These are phyloP conservation scores for Hyla sarda DNA, from an alignment of 2,113 vertebrate species.

Conservation along the genomic window DNA sequence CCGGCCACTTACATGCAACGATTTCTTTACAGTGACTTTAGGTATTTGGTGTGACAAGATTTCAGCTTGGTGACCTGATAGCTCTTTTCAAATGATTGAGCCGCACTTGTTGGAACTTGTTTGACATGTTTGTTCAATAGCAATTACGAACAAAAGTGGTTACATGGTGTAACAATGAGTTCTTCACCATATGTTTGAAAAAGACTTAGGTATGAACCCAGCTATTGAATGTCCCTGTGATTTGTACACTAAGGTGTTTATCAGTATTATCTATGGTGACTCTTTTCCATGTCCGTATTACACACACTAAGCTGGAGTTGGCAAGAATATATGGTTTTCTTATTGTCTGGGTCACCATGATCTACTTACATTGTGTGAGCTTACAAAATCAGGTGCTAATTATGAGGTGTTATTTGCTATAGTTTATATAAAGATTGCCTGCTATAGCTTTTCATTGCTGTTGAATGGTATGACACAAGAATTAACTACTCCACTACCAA, in stretches of 20 bases:
- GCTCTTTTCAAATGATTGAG: slow-evolving; percentile 69
- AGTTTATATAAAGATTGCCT: slow-evolving; percentile 32
- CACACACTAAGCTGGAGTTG: slow-evolving; percentile 23
- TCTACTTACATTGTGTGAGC: slow-evolving; percentile 61
- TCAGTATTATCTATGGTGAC: slow-evolving; percentile 32
- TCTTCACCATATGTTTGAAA: slow-evolving; percentile 64
- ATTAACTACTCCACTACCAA: background rate
- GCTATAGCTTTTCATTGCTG: slow-evolving; percentile 11
- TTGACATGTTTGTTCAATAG: slow-evolving; percentile 64
- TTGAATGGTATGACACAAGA: background rate
- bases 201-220: slow-evolving; percentile 56
- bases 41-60: slow-evolving; percentile 69
- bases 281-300: slow-evolving; percentile 21
- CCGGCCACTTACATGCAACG: slow-evolving; percentile 64
- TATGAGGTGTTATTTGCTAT: slow-evolving; percentile 58
- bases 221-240: slow-evolving; percentile 59
- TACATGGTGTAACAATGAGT: slow-evolving; percentile 59
- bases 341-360: slow-evolving; percentile 58
- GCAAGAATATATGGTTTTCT: slow-evolving; percentile 55
- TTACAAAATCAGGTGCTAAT: slow-evolving; percentile 46
- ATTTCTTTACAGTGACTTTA: slow-evolving; percentile 70
- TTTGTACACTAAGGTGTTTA: slow-evolving; percentile 60
- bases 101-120: slow-evolving; percentile 69
- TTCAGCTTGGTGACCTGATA: slow-evolving; percentile 69
- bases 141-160: slow-evolving; percentile 61